Percentiles rank a stretch among this genome's conserved stretches.
These are phyloP conservation scores for Peribatodes rhomboidaria DNA, from an alignment of 2,888 invertebrate species.

Conservation along the genomic window DNA sequence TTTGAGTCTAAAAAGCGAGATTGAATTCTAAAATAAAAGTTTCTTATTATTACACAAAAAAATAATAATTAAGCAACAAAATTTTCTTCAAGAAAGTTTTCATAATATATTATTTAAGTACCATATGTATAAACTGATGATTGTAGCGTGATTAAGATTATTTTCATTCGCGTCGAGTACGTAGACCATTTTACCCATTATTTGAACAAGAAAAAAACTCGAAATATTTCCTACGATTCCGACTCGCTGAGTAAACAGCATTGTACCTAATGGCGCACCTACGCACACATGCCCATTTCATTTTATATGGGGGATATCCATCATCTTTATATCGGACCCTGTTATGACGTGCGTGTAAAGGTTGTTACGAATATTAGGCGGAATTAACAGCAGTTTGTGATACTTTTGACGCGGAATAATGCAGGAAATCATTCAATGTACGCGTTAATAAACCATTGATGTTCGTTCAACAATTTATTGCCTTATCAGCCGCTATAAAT, in stretches of 20 bases:
- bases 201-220: slow-evolving; percentile 12
- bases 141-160: too few species aligned
- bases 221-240: slow-evolving; percentile 28
- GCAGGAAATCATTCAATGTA: slow-evolving; percentile 65
- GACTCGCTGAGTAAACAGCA: slow-evolving; percentile 46
- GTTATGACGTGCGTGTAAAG: slow-evolving; percentile 78
- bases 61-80: too few species aligned
- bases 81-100: too few species aligned
- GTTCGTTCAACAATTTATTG: slow-evolving; percentile 30
- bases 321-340: slow-evolving; percentile 80
- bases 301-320: slow-evolving; percentile 78
- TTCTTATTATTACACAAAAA: too few species aligned
- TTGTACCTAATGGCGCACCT: slow-evolving; percentile 52
- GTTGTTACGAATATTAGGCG: slow-evolving; percentile 80
- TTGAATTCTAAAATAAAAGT: too few species aligned
- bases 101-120: too few species aligned
- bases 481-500: slow-evolving; percentile 13
- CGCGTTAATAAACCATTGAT: slow-evolving; percentile 47
- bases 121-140: too few species aligned
- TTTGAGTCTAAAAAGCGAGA: too few species aligned
- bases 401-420: slow-evolving; percentile 80
- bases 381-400: slow-evolving; percentile 83
- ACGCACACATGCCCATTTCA: slow-evolving; percentile 64
- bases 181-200: background rate
- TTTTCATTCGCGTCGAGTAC: too few species aligned